Evolutionary conservation across 2,888 invertebrate species (phyloP).

Genomic region (Andrena trimmerana): DNA sequence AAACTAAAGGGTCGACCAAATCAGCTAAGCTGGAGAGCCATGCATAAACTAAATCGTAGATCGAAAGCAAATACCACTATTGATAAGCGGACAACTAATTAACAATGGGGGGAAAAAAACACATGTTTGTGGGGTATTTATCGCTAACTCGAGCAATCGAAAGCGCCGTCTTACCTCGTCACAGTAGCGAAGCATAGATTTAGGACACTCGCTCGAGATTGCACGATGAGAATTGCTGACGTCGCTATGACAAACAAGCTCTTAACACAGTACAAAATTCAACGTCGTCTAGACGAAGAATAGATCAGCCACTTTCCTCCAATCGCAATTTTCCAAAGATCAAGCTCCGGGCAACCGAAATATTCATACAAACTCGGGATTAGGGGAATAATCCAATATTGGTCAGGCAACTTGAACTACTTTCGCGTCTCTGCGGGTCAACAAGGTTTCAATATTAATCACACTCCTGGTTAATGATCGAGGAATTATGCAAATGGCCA

Average conservation of each 20-base stretch:
- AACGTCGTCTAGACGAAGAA: conserved; percentile 18
- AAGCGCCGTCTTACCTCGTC: conserved; percentile 72
- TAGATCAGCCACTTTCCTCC: background rate
- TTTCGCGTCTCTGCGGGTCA: background rate
- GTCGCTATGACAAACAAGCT: conserved; percentile 41
- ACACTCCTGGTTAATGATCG: conserved; percentile 16
- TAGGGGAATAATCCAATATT: background rate
- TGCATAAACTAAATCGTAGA: conserved; percentile 37
- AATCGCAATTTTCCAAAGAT: background rate
- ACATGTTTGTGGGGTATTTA: conserved; percentile 18
- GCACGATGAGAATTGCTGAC: conserved; percentile 43
- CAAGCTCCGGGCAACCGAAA: too few species aligned
- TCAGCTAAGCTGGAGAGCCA: conserved; percentile 42
- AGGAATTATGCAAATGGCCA: background rate
- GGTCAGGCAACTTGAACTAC: background rate
- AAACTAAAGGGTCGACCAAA: background rate
- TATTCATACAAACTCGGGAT: background rate
- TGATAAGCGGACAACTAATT: conserved; percentile 46
- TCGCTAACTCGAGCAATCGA: conserved; percentile 56
- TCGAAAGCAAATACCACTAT: conserved; percentile 33
- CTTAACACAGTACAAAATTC: conserved; percentile 28
- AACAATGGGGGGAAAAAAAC: conserved; percentile 4
- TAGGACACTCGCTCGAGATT: conserved; percentile 50
- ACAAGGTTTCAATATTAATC: conserved; percentile 6
- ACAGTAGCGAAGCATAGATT: conserved; percentile 59